These are phyloP conservation scores for Lasioglossum albipes DNA, from an alignment of 1,140 invertebrate genomes.

Conservation along the genomic window DNA sequence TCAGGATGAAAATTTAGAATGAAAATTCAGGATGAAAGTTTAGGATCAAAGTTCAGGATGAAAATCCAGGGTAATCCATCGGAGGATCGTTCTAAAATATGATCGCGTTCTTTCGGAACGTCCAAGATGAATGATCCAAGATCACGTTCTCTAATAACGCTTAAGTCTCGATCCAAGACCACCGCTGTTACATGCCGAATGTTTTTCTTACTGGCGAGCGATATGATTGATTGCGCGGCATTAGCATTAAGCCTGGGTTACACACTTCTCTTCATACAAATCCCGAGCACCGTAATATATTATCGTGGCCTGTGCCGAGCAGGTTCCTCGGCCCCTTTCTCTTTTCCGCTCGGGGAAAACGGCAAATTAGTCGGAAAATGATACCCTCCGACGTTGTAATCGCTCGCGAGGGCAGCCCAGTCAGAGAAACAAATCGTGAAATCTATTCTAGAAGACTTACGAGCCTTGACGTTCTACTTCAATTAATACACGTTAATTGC, in stretches of 20 bases:
- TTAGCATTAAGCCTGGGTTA: conserved; percentile 77
- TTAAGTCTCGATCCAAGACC: neutral
- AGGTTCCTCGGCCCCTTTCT: conserved; percentile 66
- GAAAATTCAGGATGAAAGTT: no score
- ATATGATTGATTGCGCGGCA: conserved; percentile 76
- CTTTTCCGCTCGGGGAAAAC: conserved; percentile 35
- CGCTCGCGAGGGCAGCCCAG: conserved; percentile 29
- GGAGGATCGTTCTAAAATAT: neutral
- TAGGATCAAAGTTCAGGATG: no score
- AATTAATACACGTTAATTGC: no score
- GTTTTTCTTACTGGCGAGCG: conserved; percentile 50
- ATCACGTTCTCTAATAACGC: neutral
- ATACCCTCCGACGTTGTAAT: conserved; percentile 52
- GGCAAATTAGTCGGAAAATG: conserved; percentile 67
- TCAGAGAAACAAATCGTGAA: conserved; percentile 43
- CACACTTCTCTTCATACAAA: conserved; percentile 80
- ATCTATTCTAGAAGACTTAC: conserved; percentile 8
- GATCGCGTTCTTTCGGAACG: neutral
- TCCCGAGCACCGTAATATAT: conserved; percentile 78
- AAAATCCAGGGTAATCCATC: neutral
- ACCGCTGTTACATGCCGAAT: conserved; percentile 37
- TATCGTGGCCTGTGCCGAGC: conserved; percentile 72
- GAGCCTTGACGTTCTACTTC: no score
- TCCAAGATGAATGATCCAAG: conserved; percentile 3
- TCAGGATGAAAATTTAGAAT: no score